Conservation (phyloP, 1,140 invertebrate genomes). For the Saccostrea glomerata region DNA sequence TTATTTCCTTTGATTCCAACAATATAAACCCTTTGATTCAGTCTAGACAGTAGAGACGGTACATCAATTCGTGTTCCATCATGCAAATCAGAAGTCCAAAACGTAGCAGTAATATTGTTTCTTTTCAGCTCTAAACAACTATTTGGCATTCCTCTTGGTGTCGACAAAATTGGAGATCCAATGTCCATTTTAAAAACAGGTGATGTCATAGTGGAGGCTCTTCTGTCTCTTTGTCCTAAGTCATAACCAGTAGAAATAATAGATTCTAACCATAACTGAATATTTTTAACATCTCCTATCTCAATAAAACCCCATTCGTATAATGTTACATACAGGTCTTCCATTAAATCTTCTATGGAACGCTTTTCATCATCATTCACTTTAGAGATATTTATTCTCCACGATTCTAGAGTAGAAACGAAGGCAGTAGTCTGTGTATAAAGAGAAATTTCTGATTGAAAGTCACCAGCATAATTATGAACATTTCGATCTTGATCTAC, state of each 20-base stretch:
- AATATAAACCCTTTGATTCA: slow-evolving; percentile 5
- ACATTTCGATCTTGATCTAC: slow-evolving; percentile 48
- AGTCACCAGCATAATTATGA: slow-evolving; percentile 40
- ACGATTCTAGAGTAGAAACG: neutral
- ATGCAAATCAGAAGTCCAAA: slow-evolving; percentile 39
- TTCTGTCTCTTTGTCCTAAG: neutral
- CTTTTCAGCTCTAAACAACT: neutral
- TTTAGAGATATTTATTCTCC: neutral
- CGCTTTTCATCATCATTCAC: neutral
- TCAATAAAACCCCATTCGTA: slow-evolving; percentile 41
- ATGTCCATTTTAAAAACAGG: neutral
- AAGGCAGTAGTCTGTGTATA: neutral
- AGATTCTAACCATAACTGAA: neutral
- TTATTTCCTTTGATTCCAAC: neutral
- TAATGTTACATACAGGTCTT: slow-evolving; percentile 2
- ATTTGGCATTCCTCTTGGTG: neutral
- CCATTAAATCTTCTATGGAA: neutral
- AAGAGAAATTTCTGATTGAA: slow-evolving; percentile 18
- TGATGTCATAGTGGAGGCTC: neutral
- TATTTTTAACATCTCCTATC: slow-evolving; percentile 14
- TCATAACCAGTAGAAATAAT: neutral
- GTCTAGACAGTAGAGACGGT: neutral
- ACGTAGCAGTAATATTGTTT: neutral
- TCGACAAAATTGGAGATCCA: neutral
- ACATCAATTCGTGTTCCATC: slow-evolving; percentile 26